Conservation (phyloP, 1,140 invertebrate genomes). For the Tetranychus urticae region DNA sequence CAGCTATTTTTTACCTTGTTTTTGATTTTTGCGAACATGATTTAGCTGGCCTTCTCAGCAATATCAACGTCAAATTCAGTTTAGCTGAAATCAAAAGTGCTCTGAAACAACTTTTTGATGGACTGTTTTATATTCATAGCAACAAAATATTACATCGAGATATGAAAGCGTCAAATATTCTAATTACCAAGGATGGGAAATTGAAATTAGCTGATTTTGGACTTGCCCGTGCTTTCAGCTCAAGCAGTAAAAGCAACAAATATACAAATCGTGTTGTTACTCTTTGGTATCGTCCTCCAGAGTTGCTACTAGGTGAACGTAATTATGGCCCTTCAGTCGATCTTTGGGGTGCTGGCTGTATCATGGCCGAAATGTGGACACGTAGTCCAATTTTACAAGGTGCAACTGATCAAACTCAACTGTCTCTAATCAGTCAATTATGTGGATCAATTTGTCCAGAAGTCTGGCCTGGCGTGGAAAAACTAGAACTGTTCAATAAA, state of each 20-base stretch:
- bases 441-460: slow-evolving; percentile 76
- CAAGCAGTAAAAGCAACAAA: slow-evolving; percentile 14
- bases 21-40: slow-evolving; percentile 99
- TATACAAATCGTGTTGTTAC: slow-evolving; percentile 91
- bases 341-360: slow-evolving; percentile 87
- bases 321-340: slow-evolving; percentile 72
- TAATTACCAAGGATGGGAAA: slow-evolving; percentile 90
- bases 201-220: slow-evolving; percentile 83
- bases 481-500: slow-evolving; percentile 67
- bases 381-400: slow-evolving; percentile 44
- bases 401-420: slow-evolving; percentile 80
- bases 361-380: slow-evolving; percentile 72
- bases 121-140: slow-evolving; percentile 86
- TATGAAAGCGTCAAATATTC: slow-evolving; percentile 64
- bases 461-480: slow-evolving; percentile 75
- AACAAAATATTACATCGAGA: slow-evolving; percentile 42
- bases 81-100: slow-evolving; percentile 78
- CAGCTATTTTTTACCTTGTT: slow-evolving; percentile 82
- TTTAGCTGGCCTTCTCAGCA: slow-evolving; percentile 81
- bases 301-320: slow-evolving; percentile 71
- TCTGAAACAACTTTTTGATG: slow-evolving; percentile 89
- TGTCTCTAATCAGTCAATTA: slow-evolving; percentile 78
- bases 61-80: slow-evolving; percentile 78
- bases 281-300: slow-evolving; percentile 85
- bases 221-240: slow-evolving; percentile 67